Evolutionary conservation across 2,113 vertebrate species (phyloP).

Genomic region (Daboia siamensis): DNA sequence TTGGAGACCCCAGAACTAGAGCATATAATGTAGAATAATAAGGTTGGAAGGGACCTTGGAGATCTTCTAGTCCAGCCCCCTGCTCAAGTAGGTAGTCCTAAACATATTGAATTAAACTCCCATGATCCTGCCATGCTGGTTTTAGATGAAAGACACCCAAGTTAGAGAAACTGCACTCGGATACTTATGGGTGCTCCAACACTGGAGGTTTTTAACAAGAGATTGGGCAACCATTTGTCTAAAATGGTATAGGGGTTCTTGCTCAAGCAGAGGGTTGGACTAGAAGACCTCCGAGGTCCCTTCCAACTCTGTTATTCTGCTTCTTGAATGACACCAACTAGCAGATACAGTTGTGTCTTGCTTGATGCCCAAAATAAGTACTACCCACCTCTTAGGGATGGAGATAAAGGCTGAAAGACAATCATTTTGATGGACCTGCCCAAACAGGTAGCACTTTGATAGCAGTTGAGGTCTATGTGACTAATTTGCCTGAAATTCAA

Average conservation of each 20-base stretch:
- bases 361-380: not conserved
- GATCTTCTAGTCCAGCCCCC: too few relatives aligned
- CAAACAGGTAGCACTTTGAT: not conserved
- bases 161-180: not conserved
- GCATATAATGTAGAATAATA: too few relatives aligned
- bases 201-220: too few relatives aligned
- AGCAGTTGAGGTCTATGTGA: not conserved
- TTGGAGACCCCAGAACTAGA: too few relatives aligned
- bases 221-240: too few relatives aligned
- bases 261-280: too few relatives aligned
- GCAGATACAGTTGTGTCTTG: not conserved
- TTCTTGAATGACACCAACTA: not conserved
- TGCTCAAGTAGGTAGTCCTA: not conserved
- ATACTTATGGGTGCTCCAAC: not conserved
- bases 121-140: not conserved
- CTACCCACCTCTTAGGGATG: not conserved
- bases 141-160: not conserved
- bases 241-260: too few relatives aligned
- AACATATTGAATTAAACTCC: not conserved
- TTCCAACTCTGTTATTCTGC: too few relatives aligned
- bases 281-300: too few relatives aligned
- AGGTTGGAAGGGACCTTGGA: too few relatives aligned
- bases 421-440: not conserved
- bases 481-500: not conserved
- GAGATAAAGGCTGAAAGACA: not conserved